Base-by-base conservation (phyloP, 2,797 vertebrate genomes). In the Selene dorsalis region DNA sequence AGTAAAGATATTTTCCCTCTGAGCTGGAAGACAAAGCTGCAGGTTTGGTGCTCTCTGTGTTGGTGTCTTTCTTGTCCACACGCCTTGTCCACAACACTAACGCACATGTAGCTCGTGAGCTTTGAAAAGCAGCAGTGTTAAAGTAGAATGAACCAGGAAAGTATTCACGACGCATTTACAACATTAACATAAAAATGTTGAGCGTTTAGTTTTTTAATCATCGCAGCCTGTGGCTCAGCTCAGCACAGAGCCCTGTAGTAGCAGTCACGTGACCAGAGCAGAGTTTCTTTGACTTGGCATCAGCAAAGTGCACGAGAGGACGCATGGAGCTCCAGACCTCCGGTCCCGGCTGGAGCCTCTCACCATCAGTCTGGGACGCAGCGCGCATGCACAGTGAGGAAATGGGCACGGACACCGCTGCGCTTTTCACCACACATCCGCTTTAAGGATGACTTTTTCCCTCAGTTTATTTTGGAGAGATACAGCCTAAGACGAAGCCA, bases 261-360 rank as follows among this genome's bases (percentile, higher is more conserved):
- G 24, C 58, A 52, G 77, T 84, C 79, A 88, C 64, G 91, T 94
- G 92, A 92, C 69, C 85, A 43, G 28, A 66, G 73, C 52, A 72
- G 70, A 48, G 65, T 82, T 67, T 52, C 61, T 22, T 38, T 43
- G 28, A 28, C 59, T 66, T 62, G 58, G 50, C 69, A 53, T 35
- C 16, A 47, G 48, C 10, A 32, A 62, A 70, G 71, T 77, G 70
- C 72, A 69, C 59, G 12, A 38, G 61, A 66, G 64, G 73, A 73
- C 77, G 35, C 41, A 52, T 60, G 74, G 72, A 80, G 38, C 20
- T 61, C 32, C 30, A 30, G 32, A 32, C 22, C 45, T 56, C 26
- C 69, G 62, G 62, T 35, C 28, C 55, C 22, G 14, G 41, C 38
- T 47, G 45, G 53, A 56, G 67, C 80, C 57, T 63, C 62, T 66